These are phyloP conservation scores for Sciaenops ocellatus DNA, from an alignment of 2,797 vertebrate species.

Conservation along the genomic window DNA sequence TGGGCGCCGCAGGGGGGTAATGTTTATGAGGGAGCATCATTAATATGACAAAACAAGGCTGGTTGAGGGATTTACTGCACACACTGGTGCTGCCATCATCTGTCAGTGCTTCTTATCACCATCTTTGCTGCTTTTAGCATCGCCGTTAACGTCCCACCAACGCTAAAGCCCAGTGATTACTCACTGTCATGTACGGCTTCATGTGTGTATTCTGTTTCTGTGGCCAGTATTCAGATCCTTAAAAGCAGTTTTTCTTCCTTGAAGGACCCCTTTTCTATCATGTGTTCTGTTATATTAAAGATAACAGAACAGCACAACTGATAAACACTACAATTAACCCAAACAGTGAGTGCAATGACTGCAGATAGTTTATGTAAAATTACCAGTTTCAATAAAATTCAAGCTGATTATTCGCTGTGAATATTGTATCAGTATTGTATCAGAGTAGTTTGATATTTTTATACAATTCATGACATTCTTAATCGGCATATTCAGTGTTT, in stretches of 20 bases:
- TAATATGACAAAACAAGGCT: slow-evolving; percentile 81
- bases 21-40: slow-evolving; percentile 72
- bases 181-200: slow-evolving; percentile 20
- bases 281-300: too few relatives aligned
- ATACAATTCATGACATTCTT: too few relatives aligned
- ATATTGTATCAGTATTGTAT: too few relatives aligned
- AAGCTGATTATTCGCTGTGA: too few relatives aligned
- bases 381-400: too few relatives aligned
- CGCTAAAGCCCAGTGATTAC: slow-evolving; percentile 38
- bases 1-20: slow-evolving; percentile 49
- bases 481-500: too few relatives aligned
- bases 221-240: not conserved
- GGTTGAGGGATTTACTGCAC: slow-evolving; percentile 71
- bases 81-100: slow-evolving; percentile 52
- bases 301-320: too few relatives aligned
- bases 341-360: too few relatives aligned
- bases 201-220: slow-evolving; percentile 24
- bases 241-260: not conserved
- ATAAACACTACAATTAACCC: too few relatives aligned
- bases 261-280: too few relatives aligned
- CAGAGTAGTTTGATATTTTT: too few relatives aligned
- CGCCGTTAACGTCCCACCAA: slow-evolving; percentile 42
- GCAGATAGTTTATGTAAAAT: too few relatives aligned
- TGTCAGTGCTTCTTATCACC: slow-evolving; percentile 59
- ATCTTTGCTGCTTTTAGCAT: slow-evolving; percentile 54